Evolutionary conservation across 2,113 vertebrate species (phyloP).

Genomic region (Phyllopteryx taeniolatus): DNA sequence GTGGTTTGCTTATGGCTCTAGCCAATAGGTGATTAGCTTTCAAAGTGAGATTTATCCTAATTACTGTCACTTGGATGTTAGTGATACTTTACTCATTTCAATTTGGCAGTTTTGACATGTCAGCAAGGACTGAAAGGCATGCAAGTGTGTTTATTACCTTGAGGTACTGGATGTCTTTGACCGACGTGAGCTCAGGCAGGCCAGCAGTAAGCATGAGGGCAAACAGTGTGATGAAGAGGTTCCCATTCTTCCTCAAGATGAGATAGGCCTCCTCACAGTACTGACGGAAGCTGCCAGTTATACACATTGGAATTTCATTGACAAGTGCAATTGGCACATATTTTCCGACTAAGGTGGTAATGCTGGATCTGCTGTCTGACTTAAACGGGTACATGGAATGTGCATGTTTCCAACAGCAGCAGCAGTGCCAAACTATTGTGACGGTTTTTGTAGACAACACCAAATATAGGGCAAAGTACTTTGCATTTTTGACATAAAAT

Average conservation of each 20-base stretch:
- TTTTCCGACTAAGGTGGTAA: background rate
- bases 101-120: background rate
- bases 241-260: slow-evolving; percentile 89
- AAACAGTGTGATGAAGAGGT: slow-evolving; percentile 97
- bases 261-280: slow-evolving; percentile 95
- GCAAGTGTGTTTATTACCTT: slow-evolving; percentile 77
- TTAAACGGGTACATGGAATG: background rate
- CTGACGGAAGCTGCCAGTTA: slow-evolving; percentile 86
- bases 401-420: too few relatives aligned
- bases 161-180: slow-evolving; percentile 99
- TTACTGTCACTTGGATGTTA: background rate
- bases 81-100: background rate
- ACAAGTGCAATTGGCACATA: background rate
- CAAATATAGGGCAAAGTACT: too few relatives aligned
- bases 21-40: background rate
- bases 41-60: background rate
- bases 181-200: slow-evolving; percentile 92
- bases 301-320: slow-evolving; percentile 3
- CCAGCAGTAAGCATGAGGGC: slow-evolving; percentile 97
- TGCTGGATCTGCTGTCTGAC: too few relatives aligned
- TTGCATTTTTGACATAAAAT: too few relatives aligned
- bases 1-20: background rate
- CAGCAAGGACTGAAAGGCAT: background rate
- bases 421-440: too few relatives aligned
- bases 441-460: too few relatives aligned